phyloP scores from a whole-genome alignment of 2,888 invertebrate genomes.

The Hesperia comma region DNA sequence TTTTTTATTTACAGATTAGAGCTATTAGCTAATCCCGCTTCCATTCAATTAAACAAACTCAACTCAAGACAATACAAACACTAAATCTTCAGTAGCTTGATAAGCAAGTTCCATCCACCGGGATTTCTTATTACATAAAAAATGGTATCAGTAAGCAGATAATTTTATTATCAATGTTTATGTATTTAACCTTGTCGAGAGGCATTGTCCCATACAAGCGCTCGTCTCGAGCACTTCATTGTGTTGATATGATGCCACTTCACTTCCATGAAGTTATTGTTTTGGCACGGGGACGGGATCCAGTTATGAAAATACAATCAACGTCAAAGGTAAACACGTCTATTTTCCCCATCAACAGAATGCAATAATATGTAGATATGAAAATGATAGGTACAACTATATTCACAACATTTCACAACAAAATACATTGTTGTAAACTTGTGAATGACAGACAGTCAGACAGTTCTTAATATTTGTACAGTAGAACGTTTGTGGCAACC shows the following conservation, averaged over 20 bases:
- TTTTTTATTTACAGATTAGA: too few relatives aligned
- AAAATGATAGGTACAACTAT: too few relatives aligned
- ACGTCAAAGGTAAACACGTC: not conserved
- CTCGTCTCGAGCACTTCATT: constrained; percentile 8
- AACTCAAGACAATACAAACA: too few relatives aligned
- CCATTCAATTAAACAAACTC: too few relatives aligned
- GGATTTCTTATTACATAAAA: not conserved
- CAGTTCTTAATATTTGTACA: too few relatives aligned
- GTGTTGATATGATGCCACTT: constrained; percentile 16
- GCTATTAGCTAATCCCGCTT: too few relatives aligned
- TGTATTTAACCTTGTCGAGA: constrained; percentile 25
- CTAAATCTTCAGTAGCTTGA: too few relatives aligned
- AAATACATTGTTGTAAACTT: too few relatives aligned
- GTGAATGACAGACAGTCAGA: too few relatives aligned
- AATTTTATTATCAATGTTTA: constrained; percentile 1
- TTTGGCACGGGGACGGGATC: constrained; percentile 5
- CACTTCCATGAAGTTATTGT: constrained; percentile 46
- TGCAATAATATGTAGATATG: too few relatives aligned
- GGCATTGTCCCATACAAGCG: constrained; percentile 17
- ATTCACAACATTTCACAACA: too few relatives aligned
- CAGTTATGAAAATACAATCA: constrained; percentile 4
- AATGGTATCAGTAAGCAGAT: not conserved
- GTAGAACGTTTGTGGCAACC: too few relatives aligned
- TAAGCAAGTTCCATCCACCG: not conserved
- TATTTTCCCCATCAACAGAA: not conserved